Percentiles rank a stretch among this genome's conserved stretches.
Conservation (phyloP, 2,888 invertebrate genomes). For the Drosophila parthenogenetica region DNA sequence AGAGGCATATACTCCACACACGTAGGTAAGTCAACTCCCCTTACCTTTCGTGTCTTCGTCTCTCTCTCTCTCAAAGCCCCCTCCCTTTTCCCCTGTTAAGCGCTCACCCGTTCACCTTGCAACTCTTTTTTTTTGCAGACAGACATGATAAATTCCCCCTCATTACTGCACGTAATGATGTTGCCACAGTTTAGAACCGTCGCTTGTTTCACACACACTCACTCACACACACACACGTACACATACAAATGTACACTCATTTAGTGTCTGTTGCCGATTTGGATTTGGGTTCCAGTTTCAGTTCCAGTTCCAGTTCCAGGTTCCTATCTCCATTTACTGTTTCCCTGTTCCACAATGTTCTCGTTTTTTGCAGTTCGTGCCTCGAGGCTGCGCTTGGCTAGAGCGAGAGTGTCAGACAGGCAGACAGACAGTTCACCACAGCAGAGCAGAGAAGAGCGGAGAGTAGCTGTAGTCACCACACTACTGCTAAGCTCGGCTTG, state of each 20-base stretch:
- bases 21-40: slow-evolving; percentile 23
- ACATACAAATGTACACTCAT: slow-evolving; percentile 14
- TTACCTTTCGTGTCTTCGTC: neutral
- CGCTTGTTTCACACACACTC: slow-evolving; percentile 45
- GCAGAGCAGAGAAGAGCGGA: too few species aligned
- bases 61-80: neutral
- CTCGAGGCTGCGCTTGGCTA: slow-evolving; percentile 59
- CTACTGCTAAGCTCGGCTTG: slow-evolving; percentile 11
- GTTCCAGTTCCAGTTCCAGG: slow-evolving; percentile 40
- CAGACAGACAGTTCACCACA: slow-evolving; percentile 1
- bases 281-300: slow-evolving; percentile 44
- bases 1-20: slow-evolving; percentile 29
- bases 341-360: slow-evolving; percentile 73
- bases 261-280: slow-evolving; percentile 41
- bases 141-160: slow-evolving; percentile 55
- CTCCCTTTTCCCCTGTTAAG: neutral
- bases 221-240: slow-evolving; percentile 8
- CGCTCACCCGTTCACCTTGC: slow-evolving; percentile 30
- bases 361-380: slow-evolving; percentile 71
- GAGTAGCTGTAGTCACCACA: neutral
- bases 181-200: slow-evolving; percentile 75
- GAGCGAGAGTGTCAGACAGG: slow-evolving; percentile 12
- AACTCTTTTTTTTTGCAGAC: slow-evolving; percentile 49
- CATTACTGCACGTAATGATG: slow-evolving; percentile 74
- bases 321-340: slow-evolving; percentile 63